A percentile compares a stretch with the other conserved stretches of the same genome.
These are phyloP conservation scores for Andrena chrysosceles DNA, from an alignment of 2,888 invertebrate genomes.

Conservation along the genomic window DNA sequence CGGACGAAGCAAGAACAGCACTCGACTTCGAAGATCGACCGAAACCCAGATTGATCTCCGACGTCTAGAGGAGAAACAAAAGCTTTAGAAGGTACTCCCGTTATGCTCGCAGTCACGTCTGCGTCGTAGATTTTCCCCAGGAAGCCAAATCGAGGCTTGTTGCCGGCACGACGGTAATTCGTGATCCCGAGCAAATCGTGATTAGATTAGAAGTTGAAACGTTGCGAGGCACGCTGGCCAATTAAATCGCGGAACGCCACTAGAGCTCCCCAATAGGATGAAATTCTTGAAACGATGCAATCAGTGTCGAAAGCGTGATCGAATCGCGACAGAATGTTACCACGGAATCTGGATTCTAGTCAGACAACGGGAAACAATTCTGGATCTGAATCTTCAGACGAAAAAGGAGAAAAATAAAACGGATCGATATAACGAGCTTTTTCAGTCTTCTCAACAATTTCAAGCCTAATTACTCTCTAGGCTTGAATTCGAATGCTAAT, in stretches of 20 bases:
- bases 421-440: too few relatives aligned
- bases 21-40: constrained; percentile 24
- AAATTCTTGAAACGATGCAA: constrained; percentile 6
- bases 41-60: constrained; percentile 19
- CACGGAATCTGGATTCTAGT: neutral
- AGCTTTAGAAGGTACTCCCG: constrained; percentile 34
- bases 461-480: too few relatives aligned
- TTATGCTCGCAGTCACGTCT: constrained; percentile 9
- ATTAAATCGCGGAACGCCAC: constrained; percentile 43
- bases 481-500: too few relatives aligned
- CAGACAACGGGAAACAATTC: neutral
- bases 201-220: constrained; percentile 57
- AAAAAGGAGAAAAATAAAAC: too few relatives aligned
- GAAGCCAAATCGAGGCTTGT: constrained; percentile 36
- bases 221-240: constrained; percentile 42
- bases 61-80: constrained; percentile 18
- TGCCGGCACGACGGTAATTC: constrained; percentile 12
- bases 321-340: neutral
- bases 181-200: constrained; percentile 30
- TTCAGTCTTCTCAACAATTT: too few relatives aligned
- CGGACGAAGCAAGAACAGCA: constrained; percentile 22
- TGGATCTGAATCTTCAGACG: neutral
- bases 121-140: constrained; percentile 8
- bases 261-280: constrained; percentile 14
- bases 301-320: neutral